Percentiles rank a stretch among this genome's conserved stretches.
Evolutionary conservation across 2,888 invertebrate species (phyloP).

Genomic region (Apamea crenata): DNA sequence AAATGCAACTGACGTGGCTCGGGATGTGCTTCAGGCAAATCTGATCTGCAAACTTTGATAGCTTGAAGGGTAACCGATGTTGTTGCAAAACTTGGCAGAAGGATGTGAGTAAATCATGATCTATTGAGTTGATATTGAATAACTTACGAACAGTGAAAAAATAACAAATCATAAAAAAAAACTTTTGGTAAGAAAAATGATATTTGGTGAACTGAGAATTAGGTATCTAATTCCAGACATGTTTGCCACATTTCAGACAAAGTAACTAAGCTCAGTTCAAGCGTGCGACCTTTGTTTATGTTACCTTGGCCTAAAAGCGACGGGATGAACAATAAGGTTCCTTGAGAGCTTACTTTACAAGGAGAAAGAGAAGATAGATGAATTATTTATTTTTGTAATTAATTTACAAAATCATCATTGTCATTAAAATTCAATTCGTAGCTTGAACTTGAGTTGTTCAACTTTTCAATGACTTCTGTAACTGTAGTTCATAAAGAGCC

Average conservation of each 20-base stretch:
- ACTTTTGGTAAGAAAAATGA: neutral
- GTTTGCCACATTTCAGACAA: slow-evolving; percentile 1
- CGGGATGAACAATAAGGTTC: neutral
- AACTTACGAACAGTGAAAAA: neutral
- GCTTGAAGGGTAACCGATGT: neutral
- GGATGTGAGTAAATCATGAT: neutral
- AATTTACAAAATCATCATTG: neutral
- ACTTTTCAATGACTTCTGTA: neutral
- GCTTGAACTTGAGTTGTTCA: neutral
- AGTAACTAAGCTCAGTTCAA: slow-evolving; percentile 7
- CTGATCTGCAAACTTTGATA: slow-evolving; percentile 1
- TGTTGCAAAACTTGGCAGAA: neutral
- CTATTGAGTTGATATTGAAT: slow-evolving; percentile 12
- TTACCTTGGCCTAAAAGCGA: slow-evolving; percentile 38
- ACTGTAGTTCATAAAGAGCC: neutral
- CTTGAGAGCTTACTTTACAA: neutral
- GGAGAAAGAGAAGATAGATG: neutral
- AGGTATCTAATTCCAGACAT: neutral
- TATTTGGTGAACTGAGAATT: neutral
- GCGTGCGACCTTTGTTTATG: slow-evolving; percentile 21
- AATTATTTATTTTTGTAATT: neutral
- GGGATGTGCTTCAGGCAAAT: neutral
- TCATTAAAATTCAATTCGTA: neutral
- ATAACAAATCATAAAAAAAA: neutral
- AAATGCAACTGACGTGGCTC: neutral